Conservation (phyloP, 92 coral and sea anemone genomes). For the Metridium senile region DNA sequence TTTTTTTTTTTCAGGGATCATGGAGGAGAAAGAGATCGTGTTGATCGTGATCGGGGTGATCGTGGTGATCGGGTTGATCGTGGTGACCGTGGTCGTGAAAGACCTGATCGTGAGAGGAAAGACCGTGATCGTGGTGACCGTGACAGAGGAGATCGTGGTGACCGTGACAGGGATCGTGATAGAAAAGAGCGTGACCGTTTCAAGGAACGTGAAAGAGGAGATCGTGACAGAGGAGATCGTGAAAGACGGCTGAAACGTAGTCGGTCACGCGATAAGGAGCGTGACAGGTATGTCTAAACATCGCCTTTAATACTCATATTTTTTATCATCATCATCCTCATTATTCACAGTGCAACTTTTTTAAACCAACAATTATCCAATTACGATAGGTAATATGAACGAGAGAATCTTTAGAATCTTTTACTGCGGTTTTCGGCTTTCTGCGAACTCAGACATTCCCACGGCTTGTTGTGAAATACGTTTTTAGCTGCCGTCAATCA, state of each 20-base stretch:
- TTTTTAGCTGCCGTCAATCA: no score
- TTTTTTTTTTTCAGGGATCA: not conserved
- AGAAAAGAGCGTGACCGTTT: conserved; percentile 45
- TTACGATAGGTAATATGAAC: no score
- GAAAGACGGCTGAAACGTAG: conserved; percentile 27
- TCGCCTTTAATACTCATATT: no score
- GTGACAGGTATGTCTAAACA: conserved; percentile 50
- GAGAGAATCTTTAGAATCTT: no score
- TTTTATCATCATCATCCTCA: no score
- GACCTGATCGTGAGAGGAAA: conserved; percentile 45
- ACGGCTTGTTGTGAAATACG: no score
- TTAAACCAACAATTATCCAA: no score
- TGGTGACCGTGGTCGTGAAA: conserved; percentile 51
- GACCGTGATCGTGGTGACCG: conserved; percentile 31
- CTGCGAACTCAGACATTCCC: no score
- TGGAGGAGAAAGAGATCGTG: not conserved
- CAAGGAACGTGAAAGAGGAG: conserved; percentile 27
- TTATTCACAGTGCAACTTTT: no score
- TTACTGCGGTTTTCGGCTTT: no score
- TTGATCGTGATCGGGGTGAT: not conserved
- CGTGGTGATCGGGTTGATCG: conserved; percentile 31
- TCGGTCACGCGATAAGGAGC: conserved; percentile 26
- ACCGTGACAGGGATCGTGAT: conserved; percentile 51
- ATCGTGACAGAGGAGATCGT: not conserved
- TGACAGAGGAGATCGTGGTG: conserved; percentile 31